Base-by-base conservation (phyloP, 2,113 vertebrate species). In the Barbus barbus region DNA sequence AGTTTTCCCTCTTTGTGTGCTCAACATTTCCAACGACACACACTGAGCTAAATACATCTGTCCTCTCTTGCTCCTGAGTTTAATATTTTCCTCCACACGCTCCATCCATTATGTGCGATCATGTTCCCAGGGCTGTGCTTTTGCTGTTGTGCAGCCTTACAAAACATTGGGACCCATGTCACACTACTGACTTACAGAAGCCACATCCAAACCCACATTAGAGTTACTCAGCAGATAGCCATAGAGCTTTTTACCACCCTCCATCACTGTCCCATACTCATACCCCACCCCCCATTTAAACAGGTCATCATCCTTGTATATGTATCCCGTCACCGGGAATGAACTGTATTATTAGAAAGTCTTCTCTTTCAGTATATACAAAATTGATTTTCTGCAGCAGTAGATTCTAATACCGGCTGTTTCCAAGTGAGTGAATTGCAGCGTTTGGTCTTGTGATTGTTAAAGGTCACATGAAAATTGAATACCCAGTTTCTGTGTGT, bases 201-300 rank as follows among this genome's bases (percentile, higher is more conserved):
- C 38, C 41, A 56, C 80, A n/a, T 28, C 48, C 60, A 46, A 78
- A 63, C 69, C 26, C 36, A 44, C 3, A 11, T 78, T 75, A 85
- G 87, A 85, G 88, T 93, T 91, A 89, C 87, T 93, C 90, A 87
- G 91, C 91, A 58, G 44, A 24, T 41, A 41, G 11, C 26, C 48
- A 5, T 6, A n/a, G 44, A 51, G 69, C 82, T 79, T 51, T 79
- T 69, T 79, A 18, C 72, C 18, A 46, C 20, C 26, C 44, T 7
- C 44, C 16, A 9, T 36, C 71, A 63, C 60, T n/a, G 7, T 58
- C 20, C 26, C 63, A 67, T 13, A 22, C 20, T 36, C 63, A 67
- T 13, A 22, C 74, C 44, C 20, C 33, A 26, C 33, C 8, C 2
- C 0, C 1, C 13, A 28, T 56, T 18, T 74, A 83, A 83, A 80